Evolutionary conservation across 2,797 vertebrate species (phyloP), one percentile per base, ranked within the genome.

Genomic region (Mus spretus): DNA sequence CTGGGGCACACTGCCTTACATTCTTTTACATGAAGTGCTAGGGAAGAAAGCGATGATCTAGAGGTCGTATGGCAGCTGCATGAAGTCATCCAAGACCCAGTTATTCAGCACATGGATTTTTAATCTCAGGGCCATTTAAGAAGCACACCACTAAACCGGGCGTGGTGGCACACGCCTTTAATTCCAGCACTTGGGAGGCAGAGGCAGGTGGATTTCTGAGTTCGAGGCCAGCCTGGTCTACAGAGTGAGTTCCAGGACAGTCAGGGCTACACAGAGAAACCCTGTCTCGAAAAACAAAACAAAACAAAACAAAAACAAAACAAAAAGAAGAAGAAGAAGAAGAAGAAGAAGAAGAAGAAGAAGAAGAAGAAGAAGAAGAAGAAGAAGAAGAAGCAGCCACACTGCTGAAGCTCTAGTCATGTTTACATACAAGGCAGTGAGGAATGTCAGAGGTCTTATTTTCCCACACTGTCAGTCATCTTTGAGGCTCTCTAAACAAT

Each of bases 401-500:
- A 44, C 44, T 44, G 24, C 13, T n/a, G 90, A 93, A 95, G 57
- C 44, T 80, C 55, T 40, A 40, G 34, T 50, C 57, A 47, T 0
- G 1, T 83, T 70, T 85, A 22, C 12, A 59, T 78, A 8, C 28
- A 47, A 89, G 65, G 44, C 53, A 75, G 40, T 3, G 17, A 24
- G 55, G 28, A 67, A 67, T 44, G 63, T 85, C 90, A 85, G 63
- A 84, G 55, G 34, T 13, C 53, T 88, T n/a, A 83, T 87, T 93
- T 31, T 40, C 26, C 55, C 95, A 75, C 34, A 70, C 20, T 72
- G 74, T 70, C 34, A n/a, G 26, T 44, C 65, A 75, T 65, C 77
- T 80, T 91, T 84, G 79, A 91, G 80, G 61, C 15, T 65, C 55
- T 77, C 82, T 83, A 89, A 95, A 44, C 11, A 77, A 5, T 7